These are phyloP conservation scores for Cataglyphis albicans DNA, from an alignment of 2,888 invertebrate genomes.

Conservation along the genomic window DNA sequence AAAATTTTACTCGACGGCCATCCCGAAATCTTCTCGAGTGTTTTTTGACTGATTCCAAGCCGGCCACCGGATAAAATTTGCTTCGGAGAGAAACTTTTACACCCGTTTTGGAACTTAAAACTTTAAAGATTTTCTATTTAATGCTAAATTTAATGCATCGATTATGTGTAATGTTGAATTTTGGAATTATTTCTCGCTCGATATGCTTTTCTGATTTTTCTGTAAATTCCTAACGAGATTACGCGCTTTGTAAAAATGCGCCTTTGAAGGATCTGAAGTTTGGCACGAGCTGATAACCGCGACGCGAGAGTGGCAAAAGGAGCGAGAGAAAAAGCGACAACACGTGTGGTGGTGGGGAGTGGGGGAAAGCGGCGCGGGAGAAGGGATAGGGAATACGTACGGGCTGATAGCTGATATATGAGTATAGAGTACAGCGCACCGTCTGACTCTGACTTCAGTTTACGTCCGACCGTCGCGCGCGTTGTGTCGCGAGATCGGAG, in stretches of 20 bases:
- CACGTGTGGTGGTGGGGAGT: slow-evolving; percentile 45
- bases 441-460: slow-evolving; percentile 80
- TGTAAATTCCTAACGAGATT: neutral
- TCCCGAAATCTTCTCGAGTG: no score
- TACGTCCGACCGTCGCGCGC: slow-evolving; percentile 81
- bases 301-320: slow-evolving; percentile 55
- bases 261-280: slow-evolving; percentile 49
- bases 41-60: no score
- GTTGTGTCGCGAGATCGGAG: slow-evolving; percentile 74
- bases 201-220: neutral
- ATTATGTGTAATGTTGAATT: neutral
- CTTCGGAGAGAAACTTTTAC: no score
- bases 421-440: slow-evolving; percentile 67
- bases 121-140: no score
- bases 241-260: neutral
- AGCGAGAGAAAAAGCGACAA: slow-evolving; percentile 46
- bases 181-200: neutral
- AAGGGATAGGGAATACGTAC: slow-evolving; percentile 62
- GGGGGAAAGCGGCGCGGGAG: slow-evolving; percentile 50
- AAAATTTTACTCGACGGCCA: no score
- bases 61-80: no score
- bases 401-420: slow-evolving; percentile 63
- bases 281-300: slow-evolving; percentile 72
- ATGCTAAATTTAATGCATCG: neutral
- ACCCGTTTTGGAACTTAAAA: no score